Evolutionary conservation across 1,140 invertebrate species (phyloP).

Genomic region (Camponotus pennsylvanicus): DNA sequence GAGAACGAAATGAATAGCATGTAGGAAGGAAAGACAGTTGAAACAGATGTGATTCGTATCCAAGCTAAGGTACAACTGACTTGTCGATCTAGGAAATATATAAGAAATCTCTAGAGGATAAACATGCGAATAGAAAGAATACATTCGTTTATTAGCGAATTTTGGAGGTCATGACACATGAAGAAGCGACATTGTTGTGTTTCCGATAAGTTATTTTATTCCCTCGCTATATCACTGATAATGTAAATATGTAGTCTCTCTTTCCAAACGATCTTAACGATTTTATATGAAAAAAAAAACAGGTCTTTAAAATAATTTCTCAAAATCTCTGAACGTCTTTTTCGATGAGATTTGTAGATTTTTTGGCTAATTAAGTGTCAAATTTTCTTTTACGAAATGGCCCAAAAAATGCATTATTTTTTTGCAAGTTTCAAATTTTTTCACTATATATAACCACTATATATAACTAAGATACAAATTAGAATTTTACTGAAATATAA

Average conservation of each 20-base stretch:
- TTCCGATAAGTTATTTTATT: constrained; percentile 43
- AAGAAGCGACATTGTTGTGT: not conserved
- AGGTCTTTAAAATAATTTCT: no score
- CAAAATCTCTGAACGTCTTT: no score
- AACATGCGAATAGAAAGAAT: not conserved
- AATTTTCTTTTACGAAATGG: no score
- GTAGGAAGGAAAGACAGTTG: not conserved
- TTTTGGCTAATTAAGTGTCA: no score
- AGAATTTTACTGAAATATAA: no score
- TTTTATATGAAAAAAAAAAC: not conserved
- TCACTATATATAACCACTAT: no score
- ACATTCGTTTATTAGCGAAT: constrained; percentile 9
- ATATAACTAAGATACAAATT: no score
- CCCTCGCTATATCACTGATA: not conserved
- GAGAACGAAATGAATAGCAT: not conserved
- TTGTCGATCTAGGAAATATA: constrained; percentile 25
- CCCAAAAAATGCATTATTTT: no score
- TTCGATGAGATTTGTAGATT: no score
- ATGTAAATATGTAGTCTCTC: not conserved
- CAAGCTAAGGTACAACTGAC: constrained; percentile 23
- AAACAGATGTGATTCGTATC: not conserved
- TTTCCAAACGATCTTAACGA: not conserved
- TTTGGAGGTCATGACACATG: not conserved
- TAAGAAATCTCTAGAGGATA: not conserved
- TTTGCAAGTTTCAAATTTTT: no score